Evolutionary conservation across 2,113 vertebrate species (phyloP).

Genomic region (Sterrhoptilus dennistouni): DNA sequence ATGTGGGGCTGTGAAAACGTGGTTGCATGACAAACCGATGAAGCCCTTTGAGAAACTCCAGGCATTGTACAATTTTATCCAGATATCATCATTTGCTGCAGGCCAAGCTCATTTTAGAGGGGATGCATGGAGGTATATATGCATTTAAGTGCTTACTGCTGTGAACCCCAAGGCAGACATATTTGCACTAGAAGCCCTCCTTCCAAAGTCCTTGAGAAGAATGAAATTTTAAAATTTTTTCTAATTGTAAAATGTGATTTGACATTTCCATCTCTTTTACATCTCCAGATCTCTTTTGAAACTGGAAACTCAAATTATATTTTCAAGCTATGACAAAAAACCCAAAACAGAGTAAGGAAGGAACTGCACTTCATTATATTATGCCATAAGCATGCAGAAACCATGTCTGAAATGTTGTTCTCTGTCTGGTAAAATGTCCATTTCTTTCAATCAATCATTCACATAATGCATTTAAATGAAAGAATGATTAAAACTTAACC

Average conservation of each 20-base stretch:
- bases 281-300: neutral
- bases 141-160: neutral
- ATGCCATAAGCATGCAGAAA: neutral
- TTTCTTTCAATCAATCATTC: neutral
- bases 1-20: neutral
- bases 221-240: neutral
- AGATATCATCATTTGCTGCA: neutral
- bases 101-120: neutral
- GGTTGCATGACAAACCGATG: fast-evolving
- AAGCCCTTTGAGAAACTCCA: neutral
- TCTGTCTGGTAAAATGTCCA: neutral
- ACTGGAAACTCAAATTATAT: neutral
- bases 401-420: neutral
- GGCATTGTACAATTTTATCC: neutral
- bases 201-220: neutral
- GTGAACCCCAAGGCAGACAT: neutral
- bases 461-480: neutral
- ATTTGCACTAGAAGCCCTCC: neutral
- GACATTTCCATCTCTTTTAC: neutral
- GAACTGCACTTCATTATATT: neutral
- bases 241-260: neutral
- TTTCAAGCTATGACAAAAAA: neutral
- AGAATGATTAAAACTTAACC: neutral
- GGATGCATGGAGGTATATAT: neutral
- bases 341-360: neutral